Conservation (phyloP, 2,888 invertebrate species). For the Nesidiocoris tenuis region DNA sequence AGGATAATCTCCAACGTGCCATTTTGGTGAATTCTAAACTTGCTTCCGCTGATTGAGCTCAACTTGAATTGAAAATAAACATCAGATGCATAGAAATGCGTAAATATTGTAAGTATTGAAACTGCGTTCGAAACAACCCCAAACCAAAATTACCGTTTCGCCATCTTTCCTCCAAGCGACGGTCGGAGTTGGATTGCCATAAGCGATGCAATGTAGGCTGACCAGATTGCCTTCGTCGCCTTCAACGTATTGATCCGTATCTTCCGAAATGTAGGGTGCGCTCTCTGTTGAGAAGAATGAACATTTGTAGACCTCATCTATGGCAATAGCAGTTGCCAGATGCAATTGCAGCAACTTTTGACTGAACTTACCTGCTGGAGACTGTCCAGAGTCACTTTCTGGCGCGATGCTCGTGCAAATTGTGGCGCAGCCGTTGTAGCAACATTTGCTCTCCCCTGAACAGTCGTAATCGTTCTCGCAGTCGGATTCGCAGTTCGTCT, state of each 20-base stretch:
- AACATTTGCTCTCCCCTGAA: conserved; percentile 75
- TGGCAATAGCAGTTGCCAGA: no score
- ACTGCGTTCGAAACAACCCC: no score
- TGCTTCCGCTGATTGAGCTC: conserved; percentile 58
- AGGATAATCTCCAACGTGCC: conserved; percentile 82
- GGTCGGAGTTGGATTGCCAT: conserved; percentile 73
- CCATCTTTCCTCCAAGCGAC: conserved; percentile 76
- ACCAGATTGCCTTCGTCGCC: conserved; percentile 74
- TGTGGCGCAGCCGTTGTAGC: conserved; percentile 69
- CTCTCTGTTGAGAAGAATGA: conserved; percentile 44
- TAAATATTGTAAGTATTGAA: no score
- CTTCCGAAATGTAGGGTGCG: conserved; percentile 49
- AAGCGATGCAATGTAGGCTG: conserved; percentile 71
- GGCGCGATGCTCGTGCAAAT: conserved; percentile 12
- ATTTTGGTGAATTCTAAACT: conserved; percentile 67
- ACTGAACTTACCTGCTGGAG: neutral
- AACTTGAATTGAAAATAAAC: conserved; percentile 27
- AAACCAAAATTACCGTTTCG: conserved; percentile 67
- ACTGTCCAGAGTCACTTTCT: neutral
- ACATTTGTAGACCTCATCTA: no score
- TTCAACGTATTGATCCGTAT: conserved; percentile 57
- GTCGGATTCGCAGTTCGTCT: conserved; percentile 7
- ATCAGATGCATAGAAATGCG: neutral
- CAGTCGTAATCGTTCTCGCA: conserved; percentile 63
- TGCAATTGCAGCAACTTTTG: no score